These are phyloP conservation scores for Acleris sparsana DNA, from an alignment of 2,888 invertebrate species.

Conservation along the genomic window DNA sequence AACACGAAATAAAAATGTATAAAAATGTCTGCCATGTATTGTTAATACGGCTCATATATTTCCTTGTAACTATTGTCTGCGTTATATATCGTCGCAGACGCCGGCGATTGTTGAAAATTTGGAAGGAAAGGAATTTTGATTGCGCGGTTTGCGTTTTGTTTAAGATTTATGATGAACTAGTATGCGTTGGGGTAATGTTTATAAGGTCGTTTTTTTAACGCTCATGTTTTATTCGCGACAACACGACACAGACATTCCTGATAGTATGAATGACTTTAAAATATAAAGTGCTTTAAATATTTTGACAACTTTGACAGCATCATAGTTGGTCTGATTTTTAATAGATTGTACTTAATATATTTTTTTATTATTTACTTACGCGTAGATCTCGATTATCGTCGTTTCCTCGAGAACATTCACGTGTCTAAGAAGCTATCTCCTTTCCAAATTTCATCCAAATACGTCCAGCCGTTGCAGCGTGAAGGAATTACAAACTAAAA, in stretches of 20 bases:
- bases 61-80: constrained; percentile 32
- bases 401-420: too few relatives aligned
- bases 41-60: constrained; percentile 35
- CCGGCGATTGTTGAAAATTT: constrained; percentile 17
- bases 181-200: neutral
- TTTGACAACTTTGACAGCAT: too few relatives aligned
- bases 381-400: too few relatives aligned
- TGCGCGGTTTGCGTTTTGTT: constrained; percentile 6
- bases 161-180: neutral
- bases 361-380: too few relatives aligned
- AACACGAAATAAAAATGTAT: constrained; percentile 25
- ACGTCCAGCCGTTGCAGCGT: too few relatives aligned
- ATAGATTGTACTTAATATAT: too few relatives aligned
- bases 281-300: too few relatives aligned
- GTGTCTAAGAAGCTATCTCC: too few relatives aligned
- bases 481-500: too few relatives aligned
- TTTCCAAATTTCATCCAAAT: too few relatives aligned
- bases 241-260: neutral
- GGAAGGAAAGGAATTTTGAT: constrained; percentile 25
- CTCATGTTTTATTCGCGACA: neutral
- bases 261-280: neutral
- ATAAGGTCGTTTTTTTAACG: too few relatives aligned
- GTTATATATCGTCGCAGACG: constrained; percentile 21
- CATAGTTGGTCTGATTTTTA: too few relatives aligned
- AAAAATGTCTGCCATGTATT: constrained; percentile 27